Evolutionary conservation across 2,113 vertebrate genomes (phyloP).

Genomic region (Scolopax mira): DNA sequence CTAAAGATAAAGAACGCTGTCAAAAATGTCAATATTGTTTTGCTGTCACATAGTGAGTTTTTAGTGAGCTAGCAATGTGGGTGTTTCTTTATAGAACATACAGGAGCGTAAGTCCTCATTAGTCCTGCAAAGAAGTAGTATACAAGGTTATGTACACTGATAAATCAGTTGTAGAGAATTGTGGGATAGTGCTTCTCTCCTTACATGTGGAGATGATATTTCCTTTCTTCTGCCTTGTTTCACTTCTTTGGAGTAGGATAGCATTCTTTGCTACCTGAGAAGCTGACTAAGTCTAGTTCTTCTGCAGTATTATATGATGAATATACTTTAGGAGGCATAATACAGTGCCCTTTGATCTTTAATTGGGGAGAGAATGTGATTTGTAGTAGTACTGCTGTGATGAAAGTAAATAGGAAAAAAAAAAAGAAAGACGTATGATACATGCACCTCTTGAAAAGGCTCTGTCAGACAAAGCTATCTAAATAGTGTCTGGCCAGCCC

Average conservation of each 20-base stretch:
- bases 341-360: neutral
- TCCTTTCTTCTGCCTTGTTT: neutral
- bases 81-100: neutral
- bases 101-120: rapidly evolving
- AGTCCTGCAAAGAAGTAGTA: neutral
- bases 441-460: neutral
- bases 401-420: neutral
- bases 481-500: neutral
- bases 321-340: neutral
- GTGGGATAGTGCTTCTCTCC: neutral
- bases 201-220: neutral
- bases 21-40: neutral
- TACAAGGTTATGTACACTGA: rapidly evolving
- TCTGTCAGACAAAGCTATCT: neutral
- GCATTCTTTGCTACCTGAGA: neutral
- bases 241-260: neutral
- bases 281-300: neutral
- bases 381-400: neutral
- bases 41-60: neutral
- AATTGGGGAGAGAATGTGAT: neutral
- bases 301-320: neutral
- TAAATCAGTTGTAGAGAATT: neutral
- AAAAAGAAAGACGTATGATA: neutral
- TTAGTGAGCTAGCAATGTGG: neutral
- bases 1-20: neutral